phyloP scores from a whole-genome alignment of 1,140 invertebrate species.

The Eupristina koningsbergeri region DNA sequence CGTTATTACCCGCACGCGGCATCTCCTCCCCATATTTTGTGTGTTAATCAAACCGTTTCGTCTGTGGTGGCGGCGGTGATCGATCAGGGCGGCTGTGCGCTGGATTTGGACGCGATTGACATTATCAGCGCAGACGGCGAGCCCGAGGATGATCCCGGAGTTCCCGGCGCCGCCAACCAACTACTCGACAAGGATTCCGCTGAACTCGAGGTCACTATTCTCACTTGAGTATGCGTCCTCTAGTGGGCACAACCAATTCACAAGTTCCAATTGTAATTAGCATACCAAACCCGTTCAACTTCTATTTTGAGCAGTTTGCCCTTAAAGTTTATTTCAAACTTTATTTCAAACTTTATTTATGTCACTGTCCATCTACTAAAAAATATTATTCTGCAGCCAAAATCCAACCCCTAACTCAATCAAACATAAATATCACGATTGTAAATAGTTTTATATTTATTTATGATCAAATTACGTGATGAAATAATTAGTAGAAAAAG shows the following conservation, averaged over 20 bases:
- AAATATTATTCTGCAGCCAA: neutral
- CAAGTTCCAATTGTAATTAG: neutral
- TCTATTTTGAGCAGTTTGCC: neutral
- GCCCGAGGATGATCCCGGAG: conserved; percentile 16
- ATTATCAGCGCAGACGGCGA: conserved; percentile 55
- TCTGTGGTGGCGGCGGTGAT: conserved; percentile 4
- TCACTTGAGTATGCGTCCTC: neutral
- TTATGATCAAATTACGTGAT: too few species aligned
- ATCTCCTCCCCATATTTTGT: neutral
- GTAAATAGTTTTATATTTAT: too few species aligned
- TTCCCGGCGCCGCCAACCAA: neutral
- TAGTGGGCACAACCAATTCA: neutral
- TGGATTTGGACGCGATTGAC: conserved; percentile 45
- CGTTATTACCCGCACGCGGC: neutral
- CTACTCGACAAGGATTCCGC: conserved; percentile 24
- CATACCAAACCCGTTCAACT: neutral
- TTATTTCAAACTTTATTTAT: too few species aligned
- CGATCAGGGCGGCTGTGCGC: conserved; percentile 34
- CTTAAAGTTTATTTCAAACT: too few species aligned
- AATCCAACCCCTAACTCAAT: neutral
- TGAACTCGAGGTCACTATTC: conserved; percentile 35
- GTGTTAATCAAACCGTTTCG: conserved; percentile 30
- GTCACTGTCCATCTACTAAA: neutral
- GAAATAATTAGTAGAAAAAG: too few species aligned
- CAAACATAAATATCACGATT: too few species aligned